A percentile compares a stretch with the other conserved stretches of the same genome.
Conservation (phyloP, 2,888 invertebrate species). For the Chesias legatella region DNA sequence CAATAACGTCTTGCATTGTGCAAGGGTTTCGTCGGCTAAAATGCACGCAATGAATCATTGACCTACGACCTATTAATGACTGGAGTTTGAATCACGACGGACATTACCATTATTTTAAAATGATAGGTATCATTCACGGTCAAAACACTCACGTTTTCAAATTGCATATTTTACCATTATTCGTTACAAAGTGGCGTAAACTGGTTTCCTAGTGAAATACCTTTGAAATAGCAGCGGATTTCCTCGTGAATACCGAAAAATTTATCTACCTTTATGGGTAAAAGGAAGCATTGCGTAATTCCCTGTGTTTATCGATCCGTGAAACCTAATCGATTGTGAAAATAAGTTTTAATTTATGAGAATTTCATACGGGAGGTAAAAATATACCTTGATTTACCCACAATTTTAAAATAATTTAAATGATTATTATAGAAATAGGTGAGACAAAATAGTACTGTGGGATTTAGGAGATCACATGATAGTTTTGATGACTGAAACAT, state of each 20-base stretch:
- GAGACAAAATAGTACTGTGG: too few relatives aligned
- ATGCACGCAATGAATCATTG: constrained; percentile 23
- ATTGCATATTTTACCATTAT: constrained; percentile 1
- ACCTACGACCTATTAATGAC: constrained; percentile 26
- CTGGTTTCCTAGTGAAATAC: constrained; percentile 4
- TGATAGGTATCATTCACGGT: constrained; percentile 9
- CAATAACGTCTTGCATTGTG: constrained; percentile 14
- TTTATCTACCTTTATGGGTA: constrained; percentile 4
- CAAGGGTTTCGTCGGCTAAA: constrained; percentile 19
- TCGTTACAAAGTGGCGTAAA: not conserved
- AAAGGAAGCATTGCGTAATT: constrained; percentile 14
- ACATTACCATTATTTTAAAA: constrained; percentile 10
- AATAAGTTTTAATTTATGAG: constrained; percentile 3
- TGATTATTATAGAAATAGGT: too few relatives aligned
- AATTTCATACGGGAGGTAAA: too few relatives aligned
- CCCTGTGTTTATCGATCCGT: constrained; percentile 15
- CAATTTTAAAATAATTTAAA: too few relatives aligned
- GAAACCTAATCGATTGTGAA: constrained; percentile 21
- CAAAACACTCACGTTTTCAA: constrained; percentile 17
- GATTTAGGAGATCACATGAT: too few relatives aligned
- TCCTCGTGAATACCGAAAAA: constrained; percentile 5
- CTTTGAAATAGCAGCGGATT: constrained; percentile 15
- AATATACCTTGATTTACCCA: too few relatives aligned
- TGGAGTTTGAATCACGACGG: constrained; percentile 10
- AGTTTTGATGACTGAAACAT: too few relatives aligned